Evolutionary conservation across 2,888 invertebrate genomes (phyloP).

Genomic region (Drosophila kanekoi): DNA sequence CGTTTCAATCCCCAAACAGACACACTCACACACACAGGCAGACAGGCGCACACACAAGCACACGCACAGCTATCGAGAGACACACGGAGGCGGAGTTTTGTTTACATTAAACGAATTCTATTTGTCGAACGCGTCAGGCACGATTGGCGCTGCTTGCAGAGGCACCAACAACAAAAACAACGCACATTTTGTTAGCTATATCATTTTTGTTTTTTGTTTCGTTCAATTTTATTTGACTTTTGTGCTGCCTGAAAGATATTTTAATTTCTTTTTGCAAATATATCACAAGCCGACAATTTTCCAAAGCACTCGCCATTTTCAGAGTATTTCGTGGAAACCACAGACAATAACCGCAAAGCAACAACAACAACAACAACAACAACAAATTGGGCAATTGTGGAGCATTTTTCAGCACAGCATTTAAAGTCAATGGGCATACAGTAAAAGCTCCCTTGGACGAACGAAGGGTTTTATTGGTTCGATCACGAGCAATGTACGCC

Average conservation of each 20-base stretch:
- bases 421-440: conserved; percentile 42
- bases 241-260: conserved; percentile 77
- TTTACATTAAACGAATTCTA: conserved; percentile 82
- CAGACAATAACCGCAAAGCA: conserved; percentile 52
- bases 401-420: conserved; percentile 50
- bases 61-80: conserved; percentile 29
- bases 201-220: conserved; percentile 26
- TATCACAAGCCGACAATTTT: conserved; percentile 47
- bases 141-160: conserved; percentile 65
- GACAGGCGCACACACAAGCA: conserved; percentile 9
- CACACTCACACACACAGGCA: conserved; percentile 15
- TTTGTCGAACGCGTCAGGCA: conserved; percentile 78
- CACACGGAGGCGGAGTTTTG: conserved; percentile 83
- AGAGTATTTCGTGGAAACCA: conserved; percentile 59
- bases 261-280: conserved; percentile 70
- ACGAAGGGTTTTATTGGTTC: too few species aligned
- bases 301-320: conserved; percentile 70
- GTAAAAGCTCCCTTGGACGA: too few species aligned
- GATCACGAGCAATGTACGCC: too few species aligned
- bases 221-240: conserved; percentile 38
- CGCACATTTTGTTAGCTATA: conserved; percentile 32
- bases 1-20: conserved; percentile 69
- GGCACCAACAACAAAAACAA: conserved; percentile 33
- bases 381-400: conserved; percentile 40
- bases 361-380: conserved; percentile 16